Evolutionary conservation across 2,113 vertebrate species (phyloP).

Genomic region (Piliocolobus tephrosceles): DNA sequence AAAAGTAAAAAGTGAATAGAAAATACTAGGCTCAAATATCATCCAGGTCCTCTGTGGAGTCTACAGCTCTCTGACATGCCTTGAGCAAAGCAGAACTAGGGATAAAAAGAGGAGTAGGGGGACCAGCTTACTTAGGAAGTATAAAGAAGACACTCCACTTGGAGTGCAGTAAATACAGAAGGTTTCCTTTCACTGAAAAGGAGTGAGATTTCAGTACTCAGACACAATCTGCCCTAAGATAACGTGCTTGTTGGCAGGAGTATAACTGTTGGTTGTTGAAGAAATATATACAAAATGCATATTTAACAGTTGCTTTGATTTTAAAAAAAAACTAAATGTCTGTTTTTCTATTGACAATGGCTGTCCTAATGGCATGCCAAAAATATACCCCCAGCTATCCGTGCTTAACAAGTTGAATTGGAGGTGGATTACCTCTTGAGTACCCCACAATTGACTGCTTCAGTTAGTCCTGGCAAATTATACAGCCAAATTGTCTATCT

Average conservation of each 20-base stretch:
- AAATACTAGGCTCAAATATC: neutral
- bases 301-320: slow-evolving; percentile 42
- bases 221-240: neutral
- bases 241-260: neutral
- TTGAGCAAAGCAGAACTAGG: neutral
- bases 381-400: neutral
- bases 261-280: neutral
- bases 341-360: slow-evolving; percentile 7
- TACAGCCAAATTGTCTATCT: neutral
- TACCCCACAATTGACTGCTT: neutral
- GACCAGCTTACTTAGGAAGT: neutral
- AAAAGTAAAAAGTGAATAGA: slow-evolving; percentile 21
- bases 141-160: neutral
- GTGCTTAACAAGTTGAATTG: neutral
- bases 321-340: neutral
- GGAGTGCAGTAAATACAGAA: neutral
- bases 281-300: slow-evolving; percentile 35
- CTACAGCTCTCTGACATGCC: neutral
- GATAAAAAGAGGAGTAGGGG: neutral
- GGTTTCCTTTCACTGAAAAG: neutral
- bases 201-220: neutral
- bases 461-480: slow-evolving; percentile 24
- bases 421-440: slow-evolving; percentile 29
- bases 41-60: neutral
- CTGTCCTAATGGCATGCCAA: slow-evolving; percentile 12